Conservation (phyloP, 2,113 vertebrate genomes). For the Entomyzon cyanotis region DNA sequence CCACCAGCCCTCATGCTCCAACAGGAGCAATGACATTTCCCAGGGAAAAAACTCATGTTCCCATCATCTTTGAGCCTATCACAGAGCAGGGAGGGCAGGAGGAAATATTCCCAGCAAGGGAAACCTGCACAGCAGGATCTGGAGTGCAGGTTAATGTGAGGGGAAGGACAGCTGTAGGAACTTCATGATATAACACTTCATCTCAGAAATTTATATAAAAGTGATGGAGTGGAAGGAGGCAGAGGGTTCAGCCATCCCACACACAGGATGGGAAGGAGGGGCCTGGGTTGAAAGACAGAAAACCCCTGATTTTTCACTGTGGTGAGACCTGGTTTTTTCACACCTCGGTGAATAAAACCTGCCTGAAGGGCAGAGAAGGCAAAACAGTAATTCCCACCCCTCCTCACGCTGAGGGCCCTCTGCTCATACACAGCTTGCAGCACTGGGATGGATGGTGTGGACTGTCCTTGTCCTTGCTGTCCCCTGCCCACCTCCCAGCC, state of each 20-base stretch:
- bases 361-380: background rate
- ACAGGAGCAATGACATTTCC: background rate
- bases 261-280: background rate
- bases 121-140: fast-evolving
- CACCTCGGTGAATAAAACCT: fast-evolving
- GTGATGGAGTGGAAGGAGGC: background rate
- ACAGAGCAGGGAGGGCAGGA: background rate
- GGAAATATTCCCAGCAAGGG: background rate
- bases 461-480: background rate
- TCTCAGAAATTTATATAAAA: background rate
- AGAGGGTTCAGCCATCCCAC: background rate
- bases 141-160: fast-evolving
- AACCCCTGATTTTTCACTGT: background rate
- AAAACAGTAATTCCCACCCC: background rate
- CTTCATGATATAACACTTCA: background rate
- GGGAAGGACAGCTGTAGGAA: background rate
- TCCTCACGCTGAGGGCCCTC: background rate
- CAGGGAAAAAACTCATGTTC: background rate
- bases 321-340: background rate
- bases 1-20: fast-evolving
- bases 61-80: background rate
- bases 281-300: background rate
- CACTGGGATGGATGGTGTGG: background rate
- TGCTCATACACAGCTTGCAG: background rate
- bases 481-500: background rate